Percentiles rank a stretch among this genome's conserved stretches.
Conservation (phyloP, 2,797 vertebrate genomes). For the Alectoris magna region DNA sequence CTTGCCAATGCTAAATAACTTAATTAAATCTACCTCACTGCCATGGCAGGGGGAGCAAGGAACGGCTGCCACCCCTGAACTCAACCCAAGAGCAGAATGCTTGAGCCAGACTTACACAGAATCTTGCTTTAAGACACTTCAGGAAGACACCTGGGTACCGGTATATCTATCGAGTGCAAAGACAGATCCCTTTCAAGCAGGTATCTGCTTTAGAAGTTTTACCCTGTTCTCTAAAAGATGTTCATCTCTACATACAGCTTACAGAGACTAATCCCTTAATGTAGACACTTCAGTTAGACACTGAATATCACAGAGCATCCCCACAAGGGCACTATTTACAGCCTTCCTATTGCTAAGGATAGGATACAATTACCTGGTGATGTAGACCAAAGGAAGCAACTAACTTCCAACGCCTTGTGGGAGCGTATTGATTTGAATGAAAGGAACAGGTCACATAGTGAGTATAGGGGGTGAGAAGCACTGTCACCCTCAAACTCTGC, state of each 20-base stretch:
- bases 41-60: not conserved
- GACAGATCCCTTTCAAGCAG: not conserved
- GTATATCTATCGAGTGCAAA: not conserved
- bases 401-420: not conserved
- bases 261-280: not conserved
- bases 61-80: not conserved
- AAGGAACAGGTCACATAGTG: not conserved
- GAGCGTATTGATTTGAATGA: not conserved
- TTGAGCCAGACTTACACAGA: accelerated
- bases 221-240: not conserved
- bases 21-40: accelerated
- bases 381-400: not conserved
- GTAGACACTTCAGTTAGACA: not conserved
- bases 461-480: not conserved
- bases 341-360: not conserved
- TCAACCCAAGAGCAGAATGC: not conserved
- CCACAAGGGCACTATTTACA: not conserved
- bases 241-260: not conserved
- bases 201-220: not conserved
- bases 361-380: not conserved
- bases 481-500: not conserved
- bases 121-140: accelerated
- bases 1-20: not conserved
- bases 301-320: not conserved
- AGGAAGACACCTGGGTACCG: not conserved